Conservation (phyloP, 2,113 vertebrate species). For the Mystacornis crossleyi region DNA sequence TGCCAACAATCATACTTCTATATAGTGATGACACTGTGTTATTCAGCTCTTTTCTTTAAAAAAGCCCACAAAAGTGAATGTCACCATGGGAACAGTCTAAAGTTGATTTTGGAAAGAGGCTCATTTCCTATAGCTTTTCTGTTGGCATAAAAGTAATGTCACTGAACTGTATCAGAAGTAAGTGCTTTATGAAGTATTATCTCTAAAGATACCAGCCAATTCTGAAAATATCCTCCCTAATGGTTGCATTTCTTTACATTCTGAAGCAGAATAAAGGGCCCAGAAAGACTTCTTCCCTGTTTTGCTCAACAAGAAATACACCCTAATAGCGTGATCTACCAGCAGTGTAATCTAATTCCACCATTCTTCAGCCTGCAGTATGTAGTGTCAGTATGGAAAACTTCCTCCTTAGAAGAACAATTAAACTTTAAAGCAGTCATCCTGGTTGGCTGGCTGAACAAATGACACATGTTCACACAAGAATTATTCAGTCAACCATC, state of each 20-base stretch:
- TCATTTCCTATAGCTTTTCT: conserved; percentile 29
- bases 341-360: not conserved
- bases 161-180: conserved; percentile 31
- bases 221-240: conserved; percentile 14
- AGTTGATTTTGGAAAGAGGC: conserved; percentile 32
- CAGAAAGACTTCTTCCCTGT: not conserved
- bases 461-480: conserved; percentile 65
- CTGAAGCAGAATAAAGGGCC: not conserved
- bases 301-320: not conserved
- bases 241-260: not conserved
- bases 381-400: not conserved
- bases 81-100: conserved; percentile 42
- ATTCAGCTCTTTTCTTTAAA: not conserved
- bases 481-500: conserved; percentile 65
- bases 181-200: not conserved
- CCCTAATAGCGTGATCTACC: not conserved
- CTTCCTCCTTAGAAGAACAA: conserved; percentile 32
- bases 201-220: not conserved
- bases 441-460: conserved; percentile 60
- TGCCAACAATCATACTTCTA: not conserved
- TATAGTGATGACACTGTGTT: not conserved
- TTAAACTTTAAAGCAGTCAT: conserved; percentile 22
- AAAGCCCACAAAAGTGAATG: not conserved
- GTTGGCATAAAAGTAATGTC: conserved; percentile 35
- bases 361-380: not conserved